Evolutionary conservation across 2,888 invertebrate species (phyloP).

Genomic region (Acrobasis repandana): DNA sequence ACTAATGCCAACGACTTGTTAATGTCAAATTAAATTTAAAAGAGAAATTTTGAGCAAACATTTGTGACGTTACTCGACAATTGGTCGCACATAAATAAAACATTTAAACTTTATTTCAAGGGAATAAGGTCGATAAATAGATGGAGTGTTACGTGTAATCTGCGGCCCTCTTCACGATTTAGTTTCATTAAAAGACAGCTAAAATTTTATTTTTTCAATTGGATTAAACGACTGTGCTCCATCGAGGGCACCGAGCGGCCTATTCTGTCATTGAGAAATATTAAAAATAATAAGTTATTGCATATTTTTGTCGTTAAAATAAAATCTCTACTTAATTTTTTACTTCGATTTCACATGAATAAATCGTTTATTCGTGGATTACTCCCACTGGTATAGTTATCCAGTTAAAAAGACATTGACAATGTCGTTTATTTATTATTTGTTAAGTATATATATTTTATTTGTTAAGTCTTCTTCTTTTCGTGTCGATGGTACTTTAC

Average conservation of each 20-base stretch:
- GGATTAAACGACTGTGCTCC: background rate
- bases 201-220: background rate
- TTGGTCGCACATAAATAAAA: background rate
- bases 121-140: background rate
- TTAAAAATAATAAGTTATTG: background rate
- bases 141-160: background rate
- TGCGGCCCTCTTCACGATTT: background rate
- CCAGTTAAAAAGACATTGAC: no score
- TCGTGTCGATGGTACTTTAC: no score
- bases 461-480: no score
- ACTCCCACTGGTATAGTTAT: background rate
- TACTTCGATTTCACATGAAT: background rate
- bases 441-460: no score
- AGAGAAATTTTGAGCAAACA: conserved; percentile 12
- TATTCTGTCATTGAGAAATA: background rate
- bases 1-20: conserved; percentile 9
- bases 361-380: background rate
- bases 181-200: background rate
- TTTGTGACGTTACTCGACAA: background rate
- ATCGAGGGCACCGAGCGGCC: background rate
- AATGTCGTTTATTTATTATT: no score
- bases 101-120: background rate
- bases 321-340: background rate
- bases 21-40: conserved; percentile 9
- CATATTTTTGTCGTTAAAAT: background rate